phyloP scores from a whole-genome alignment of 2,113 vertebrate species.

The Nothocercus nigrocapillus region DNA sequence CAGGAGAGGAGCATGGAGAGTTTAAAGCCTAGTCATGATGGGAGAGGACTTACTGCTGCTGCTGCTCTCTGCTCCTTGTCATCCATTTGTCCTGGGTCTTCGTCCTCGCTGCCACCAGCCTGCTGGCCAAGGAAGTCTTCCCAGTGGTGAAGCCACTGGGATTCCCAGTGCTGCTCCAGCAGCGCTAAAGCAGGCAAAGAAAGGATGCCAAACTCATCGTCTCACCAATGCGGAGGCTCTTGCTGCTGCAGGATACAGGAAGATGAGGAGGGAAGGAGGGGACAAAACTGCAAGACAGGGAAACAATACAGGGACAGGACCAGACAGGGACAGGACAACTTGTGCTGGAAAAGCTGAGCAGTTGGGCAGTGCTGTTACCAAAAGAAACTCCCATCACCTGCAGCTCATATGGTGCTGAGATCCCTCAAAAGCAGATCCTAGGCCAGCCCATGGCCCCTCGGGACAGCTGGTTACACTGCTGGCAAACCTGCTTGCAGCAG shows the following conservation, averaged over 20 bases:
- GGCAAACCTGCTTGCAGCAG: background rate
- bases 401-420: background rate
- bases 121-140: background rate
- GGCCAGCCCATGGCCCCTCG: background rate
- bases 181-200: background rate
- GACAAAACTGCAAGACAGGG: background rate
- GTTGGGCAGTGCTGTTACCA: accelerated
- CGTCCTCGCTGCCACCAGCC: background rate
- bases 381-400: background rate
- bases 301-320: background rate
- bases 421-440: background rate
- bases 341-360: background rate
- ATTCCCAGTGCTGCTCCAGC: background rate
- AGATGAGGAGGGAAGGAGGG: background rate
- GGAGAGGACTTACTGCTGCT: background rate
- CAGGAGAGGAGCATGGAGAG: background rate
- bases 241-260: background rate
- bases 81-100: background rate
- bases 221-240: background rate
- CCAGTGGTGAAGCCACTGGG: background rate
- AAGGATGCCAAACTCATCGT: background rate
- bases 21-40: background rate
- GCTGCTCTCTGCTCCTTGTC: background rate
- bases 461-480: background rate
- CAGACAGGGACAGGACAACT: too few relatives aligned